These are phyloP conservation scores for Trachelipus rathkii DNA, from an alignment of 1,140 invertebrate species.

Conservation along the genomic window DNA sequence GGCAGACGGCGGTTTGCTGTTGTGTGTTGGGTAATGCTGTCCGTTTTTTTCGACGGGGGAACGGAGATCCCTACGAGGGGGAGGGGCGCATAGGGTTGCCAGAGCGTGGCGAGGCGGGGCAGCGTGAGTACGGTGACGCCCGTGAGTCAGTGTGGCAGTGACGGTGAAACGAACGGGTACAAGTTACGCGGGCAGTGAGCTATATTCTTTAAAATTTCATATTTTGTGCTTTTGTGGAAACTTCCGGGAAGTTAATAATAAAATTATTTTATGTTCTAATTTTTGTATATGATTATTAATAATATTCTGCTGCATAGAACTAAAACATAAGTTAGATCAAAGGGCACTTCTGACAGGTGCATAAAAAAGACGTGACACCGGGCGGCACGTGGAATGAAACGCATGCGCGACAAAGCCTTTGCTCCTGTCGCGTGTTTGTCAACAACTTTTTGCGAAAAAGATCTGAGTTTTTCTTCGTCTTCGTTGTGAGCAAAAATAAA, in stretches of 20 bases:
- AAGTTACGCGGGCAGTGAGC: neutral
- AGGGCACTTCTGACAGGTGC: neutral
- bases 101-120: neutral
- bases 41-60: neutral
- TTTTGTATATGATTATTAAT: neutral
- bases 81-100: neutral
- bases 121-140: neutral
- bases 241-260: too few relatives aligned
- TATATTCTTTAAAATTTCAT: neutral
- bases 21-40: too few relatives aligned
- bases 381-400: neutral
- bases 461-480: too few relatives aligned
- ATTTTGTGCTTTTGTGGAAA: neutral
- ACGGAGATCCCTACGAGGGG: neutral
- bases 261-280: neutral
- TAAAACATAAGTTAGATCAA: neutral
- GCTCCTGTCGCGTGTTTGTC: neutral
- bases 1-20: neutral
- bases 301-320: neutral
- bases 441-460: too few relatives aligned
- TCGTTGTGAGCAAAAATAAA: too few relatives aligned
- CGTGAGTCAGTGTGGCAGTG: slow-evolving; percentile 2
- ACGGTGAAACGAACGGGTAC: neutral
- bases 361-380: neutral
- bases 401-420: neutral